Base-by-base conservation (phyloP, 2,888 invertebrate genomes). In the Liposcelis brunnea region DNA sequence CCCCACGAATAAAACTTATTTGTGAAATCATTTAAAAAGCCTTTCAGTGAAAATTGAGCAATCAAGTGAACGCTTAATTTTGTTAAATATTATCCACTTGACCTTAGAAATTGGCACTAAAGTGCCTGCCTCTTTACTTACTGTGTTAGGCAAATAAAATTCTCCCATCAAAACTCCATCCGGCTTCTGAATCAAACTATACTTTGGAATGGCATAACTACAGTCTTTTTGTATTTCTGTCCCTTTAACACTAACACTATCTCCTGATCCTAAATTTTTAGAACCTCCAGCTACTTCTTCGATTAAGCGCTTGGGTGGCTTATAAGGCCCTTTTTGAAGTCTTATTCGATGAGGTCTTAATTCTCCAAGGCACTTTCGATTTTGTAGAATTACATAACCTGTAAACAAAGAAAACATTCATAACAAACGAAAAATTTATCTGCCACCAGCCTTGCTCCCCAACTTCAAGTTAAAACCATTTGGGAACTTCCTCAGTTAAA, bases 321-420 rank as follows among this genome's bases (percentile, higher is more conserved):
- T 53, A 50, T 61, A 61, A 31, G 62, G 68, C 10, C 34, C 65
- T 56, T 79, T 75, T 43, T 78, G 69, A 52, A 80, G 75, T 57
- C 80, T 76, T 52, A 85, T 77, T 55, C 78, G 72, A 59, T 86
- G 85, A 31, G 74, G 66, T 49, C 81, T 78, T 26, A 87, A 61
- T 38, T 69, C 75, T 2, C 86, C 86, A 57, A 81, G 73, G 16
- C 72, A 63, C 60, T 78, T 82, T 32, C 77, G 71, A 64, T 86
- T 79, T 57, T 75, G 79, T 48, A 87, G 60, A 45, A 81, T 66
- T 3, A 76, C 72, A 53, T 72, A 77, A 51, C 70, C 72, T 55
- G 47, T 1, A 49, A 42, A 16, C 11, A 35, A 32, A 45, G 12
- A 48, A 37, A 49, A 14, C n/a, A 43, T 31, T 18, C 36, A 18